These are phyloP conservation scores for Anguilla rostrata DNA, from an alignment of 2,113 vertebrate species.

Conservation along the genomic window DNA sequence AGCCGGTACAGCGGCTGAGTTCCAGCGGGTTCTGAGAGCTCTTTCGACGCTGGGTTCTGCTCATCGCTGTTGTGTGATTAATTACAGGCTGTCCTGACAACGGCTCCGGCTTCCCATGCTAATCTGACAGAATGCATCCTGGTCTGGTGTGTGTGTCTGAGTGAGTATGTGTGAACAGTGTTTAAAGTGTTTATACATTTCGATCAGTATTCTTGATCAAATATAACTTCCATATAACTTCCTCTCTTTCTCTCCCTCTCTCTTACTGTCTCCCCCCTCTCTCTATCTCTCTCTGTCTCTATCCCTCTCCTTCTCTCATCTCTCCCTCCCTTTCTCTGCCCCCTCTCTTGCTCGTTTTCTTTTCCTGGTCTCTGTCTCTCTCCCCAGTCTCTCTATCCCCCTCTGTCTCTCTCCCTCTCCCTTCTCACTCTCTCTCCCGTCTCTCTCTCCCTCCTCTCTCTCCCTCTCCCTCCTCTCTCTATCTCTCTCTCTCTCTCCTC, in stretches of 20 bases:
- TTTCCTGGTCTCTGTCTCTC: background rate
- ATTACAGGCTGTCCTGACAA: background rate
- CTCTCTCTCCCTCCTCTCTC: constrained; percentile 27
- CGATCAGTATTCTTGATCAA: constrained; percentile 41
- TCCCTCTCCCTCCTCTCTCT: constrained; percentile 26
- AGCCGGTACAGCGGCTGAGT: background rate
- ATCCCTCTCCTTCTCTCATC: constrained; percentile 21
- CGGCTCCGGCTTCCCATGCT: background rate
- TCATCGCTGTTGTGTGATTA: constrained; percentile 3
- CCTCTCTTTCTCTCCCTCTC: background rate
- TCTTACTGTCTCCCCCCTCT: constrained; percentile 5
- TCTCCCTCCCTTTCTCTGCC: no score
- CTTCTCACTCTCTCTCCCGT: background rate
- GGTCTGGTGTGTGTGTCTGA: background rate
- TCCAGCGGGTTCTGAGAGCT: background rate
- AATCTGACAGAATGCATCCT: no score
- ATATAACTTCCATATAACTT: background rate
- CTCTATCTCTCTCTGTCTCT: constrained; percentile 26
- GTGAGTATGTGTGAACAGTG: background rate
- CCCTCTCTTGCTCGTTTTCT: background rate
- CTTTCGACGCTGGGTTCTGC: background rate
- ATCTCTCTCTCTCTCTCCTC: constrained; percentile 34
- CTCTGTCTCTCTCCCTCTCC: constrained; percentile 39
- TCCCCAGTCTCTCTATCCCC: background rate
- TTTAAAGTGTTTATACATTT: constrained; percentile 42